These are phyloP conservation scores for Limulus polyphemus DNA, from an alignment of 2,888 invertebrate species.

Conservation along the genomic window DNA sequence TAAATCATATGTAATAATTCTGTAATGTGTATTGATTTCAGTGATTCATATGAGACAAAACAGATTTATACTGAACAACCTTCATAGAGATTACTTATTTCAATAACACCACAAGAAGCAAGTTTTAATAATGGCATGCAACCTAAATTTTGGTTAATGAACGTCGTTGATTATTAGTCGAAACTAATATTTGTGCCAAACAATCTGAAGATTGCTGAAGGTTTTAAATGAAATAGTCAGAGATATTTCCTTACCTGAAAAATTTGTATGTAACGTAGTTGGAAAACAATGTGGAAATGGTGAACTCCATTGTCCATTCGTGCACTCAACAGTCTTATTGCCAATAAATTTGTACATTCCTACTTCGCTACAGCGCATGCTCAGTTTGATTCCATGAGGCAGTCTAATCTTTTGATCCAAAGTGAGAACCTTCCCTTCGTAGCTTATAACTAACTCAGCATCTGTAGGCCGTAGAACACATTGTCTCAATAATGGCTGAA, in stretches of 20 bases:
- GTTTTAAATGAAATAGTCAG: too few species aligned
- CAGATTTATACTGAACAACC: too few species aligned
- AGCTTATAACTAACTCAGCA: slow-evolving; percentile 55
- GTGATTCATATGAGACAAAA: too few species aligned
- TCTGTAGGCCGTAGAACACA: slow-evolving; percentile 53
- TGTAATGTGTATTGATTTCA: too few species aligned
- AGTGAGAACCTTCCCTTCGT: slow-evolving; percentile 55
- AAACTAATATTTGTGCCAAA: too few species aligned
- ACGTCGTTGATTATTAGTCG: too few species aligned
- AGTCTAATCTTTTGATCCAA: slow-evolving; percentile 45
- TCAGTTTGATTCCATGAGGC: slow-evolving; percentile 62
- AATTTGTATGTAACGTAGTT: slow-evolving; percentile 73
- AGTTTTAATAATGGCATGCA: too few species aligned
- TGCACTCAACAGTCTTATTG: slow-evolving; percentile 59
- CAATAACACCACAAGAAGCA: too few species aligned
- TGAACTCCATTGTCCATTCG: slow-evolving; percentile 67
- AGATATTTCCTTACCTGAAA: slow-evolving; percentile 55
- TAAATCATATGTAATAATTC: too few species aligned
- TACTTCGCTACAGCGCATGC: slow-evolving; percentile 63
- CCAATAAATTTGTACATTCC: slow-evolving; percentile 74
- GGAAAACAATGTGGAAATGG: slow-evolving; percentile 68
- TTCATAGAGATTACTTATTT: too few species aligned
- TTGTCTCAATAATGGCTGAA: slow-evolving; percentile 61
- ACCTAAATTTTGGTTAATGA: too few species aligned
- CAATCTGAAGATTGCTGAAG: too few species aligned